Base-by-base conservation (phyloP, 2,113 vertebrate species). In the Coregonus clupeaformis region DNA sequence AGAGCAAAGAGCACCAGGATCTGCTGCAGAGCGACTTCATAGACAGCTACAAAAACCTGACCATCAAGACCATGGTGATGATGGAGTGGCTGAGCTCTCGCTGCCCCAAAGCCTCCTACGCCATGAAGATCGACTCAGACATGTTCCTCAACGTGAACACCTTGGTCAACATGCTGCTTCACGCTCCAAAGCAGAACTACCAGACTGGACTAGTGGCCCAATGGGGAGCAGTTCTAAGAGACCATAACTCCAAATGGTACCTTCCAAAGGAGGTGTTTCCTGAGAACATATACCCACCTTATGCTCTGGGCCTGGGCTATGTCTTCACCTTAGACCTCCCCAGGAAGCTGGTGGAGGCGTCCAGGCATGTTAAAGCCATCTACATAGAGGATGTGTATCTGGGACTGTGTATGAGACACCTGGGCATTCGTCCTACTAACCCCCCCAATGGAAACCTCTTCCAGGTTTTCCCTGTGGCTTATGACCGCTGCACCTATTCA, bases 11-110 rank as follows among this genome's bases (percentile, higher is more conserved):
- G 1, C 29, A 92, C 73, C 22, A 9, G 0, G 94, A 94, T 11
- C 52, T 94, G 0, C 24, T 94, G 5, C 92, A 94, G 74, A 90
- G 91, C 11, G 82, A 93, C 0, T 94, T 94, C 65, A 0, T 85
- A 5, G 93, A 93, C 49, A n/a, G n/a, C n/a, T n/a, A n/a, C n/a
- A n/a, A n/a, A n/a, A n/a, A n/a, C n/a, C n/a, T n/a, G n/a, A n/a
- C n/a, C n/a, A n/a, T n/a, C n/a, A n/a, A n/a, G n/a, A n/a, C n/a
- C n/a, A n/a, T n/a, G n/a, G n/a, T n/a, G n/a, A n/a, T n/a, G n/a
- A n/a, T n/a, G n/a, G n/a, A n/a, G n/a, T n/a, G n/a, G n/a, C n/a
- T n/a, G n/a, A n/a, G n/a, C n/a, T n/a, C n/a, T n/a, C n/a, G n/a
- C n/a, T n/a, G n/a, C n/a, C n/a, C n/a, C n/a, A n/a, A n/a, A n/a